phyloP scores from a whole-genome alignment of 2,888 invertebrate species.

The Drosophila kuntzei region DNA sequence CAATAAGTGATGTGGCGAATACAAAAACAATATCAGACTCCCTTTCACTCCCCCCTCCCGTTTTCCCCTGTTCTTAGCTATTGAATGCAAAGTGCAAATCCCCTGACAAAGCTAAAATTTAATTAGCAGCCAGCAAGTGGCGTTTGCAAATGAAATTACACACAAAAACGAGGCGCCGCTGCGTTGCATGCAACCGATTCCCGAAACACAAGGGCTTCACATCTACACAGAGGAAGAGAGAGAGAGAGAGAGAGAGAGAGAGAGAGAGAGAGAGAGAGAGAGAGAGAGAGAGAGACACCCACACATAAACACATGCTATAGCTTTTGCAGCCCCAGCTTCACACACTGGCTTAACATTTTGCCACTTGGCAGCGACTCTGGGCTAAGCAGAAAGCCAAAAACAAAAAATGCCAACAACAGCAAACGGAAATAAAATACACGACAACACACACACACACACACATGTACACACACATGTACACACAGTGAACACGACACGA shows the following conservation, averaged over 20 bases:
- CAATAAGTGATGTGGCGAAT: constrained; percentile 6
- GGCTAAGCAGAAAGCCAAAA: constrained; percentile 49
- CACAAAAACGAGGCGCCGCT: constrained; percentile 57
- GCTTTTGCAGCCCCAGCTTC: constrained; percentile 43
- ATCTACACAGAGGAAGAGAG: no score
- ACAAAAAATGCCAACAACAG: constrained; percentile 9
- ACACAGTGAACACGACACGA: constrained; percentile 37
- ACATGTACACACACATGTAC: background rate
- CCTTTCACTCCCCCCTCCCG: background rate
- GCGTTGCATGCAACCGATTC: constrained; percentile 59
- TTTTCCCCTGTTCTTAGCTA: background rate
- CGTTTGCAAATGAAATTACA: constrained; percentile 78
- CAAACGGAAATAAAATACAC: constrained; percentile 71
- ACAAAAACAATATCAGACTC: constrained; percentile 22
- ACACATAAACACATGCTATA: constrained; percentile 10
- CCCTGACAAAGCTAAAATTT: constrained; percentile 79
- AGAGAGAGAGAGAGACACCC: no score
- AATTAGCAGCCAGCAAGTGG: constrained; percentile 79
- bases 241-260: no score
- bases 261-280: no score
- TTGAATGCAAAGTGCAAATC: constrained; percentile 62
- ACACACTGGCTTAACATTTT: constrained; percentile 74
- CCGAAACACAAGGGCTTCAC: constrained; percentile 28
- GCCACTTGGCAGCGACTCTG: constrained; percentile 67
- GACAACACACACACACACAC: constrained; percentile 40